Percentiles rank a stretch among this genome's conserved stretches.
Evolutionary conservation across 2,888 invertebrate genomes (phyloP).

Genomic region (Quadroppia sp.): DNA sequence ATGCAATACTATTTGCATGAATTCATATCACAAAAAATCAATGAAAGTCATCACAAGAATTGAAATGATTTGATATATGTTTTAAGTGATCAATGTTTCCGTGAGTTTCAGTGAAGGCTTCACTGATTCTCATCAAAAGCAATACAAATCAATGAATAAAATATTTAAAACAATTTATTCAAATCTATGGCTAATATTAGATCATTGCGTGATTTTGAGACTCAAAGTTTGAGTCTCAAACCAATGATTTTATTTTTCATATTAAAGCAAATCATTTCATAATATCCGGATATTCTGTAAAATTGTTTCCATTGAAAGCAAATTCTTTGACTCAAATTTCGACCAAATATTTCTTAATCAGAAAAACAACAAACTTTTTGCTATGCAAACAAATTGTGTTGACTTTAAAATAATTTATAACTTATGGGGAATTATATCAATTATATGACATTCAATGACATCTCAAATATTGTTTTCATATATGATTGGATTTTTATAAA

Average conservation of each 20-base stretch:
- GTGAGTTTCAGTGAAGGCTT: neutral
- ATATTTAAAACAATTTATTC: neutral
- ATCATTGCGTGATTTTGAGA: neutral
- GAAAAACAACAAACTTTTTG: too few relatives aligned
- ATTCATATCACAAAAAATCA: neutral
- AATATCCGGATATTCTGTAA: too few relatives aligned
- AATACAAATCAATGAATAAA: neutral
- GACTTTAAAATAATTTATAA: too few relatives aligned
- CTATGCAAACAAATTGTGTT: too few relatives aligned
- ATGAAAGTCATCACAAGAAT: neutral
- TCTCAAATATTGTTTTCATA: neutral
- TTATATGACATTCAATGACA: too few relatives aligned
- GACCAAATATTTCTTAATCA: too few relatives aligned
- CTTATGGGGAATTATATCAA: too few relatives aligned
- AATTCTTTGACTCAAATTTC: too few relatives aligned
- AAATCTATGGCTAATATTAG: neutral
- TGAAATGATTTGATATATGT: slow-evolving; percentile 1
- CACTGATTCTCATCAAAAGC: neutral
- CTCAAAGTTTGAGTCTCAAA: neutral
- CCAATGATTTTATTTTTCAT: neutral
- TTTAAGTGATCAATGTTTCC: neutral
- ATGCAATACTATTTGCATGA: slow-evolving; percentile 19
- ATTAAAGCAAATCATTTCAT: too few relatives aligned
- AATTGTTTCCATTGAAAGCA: too few relatives aligned
- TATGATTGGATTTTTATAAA: neutral